Evolutionary conservation across 2,888 invertebrate genomes (phyloP), one percentile per base, ranked within the genome.

Genomic region (Drosophila quinaria): DNA sequence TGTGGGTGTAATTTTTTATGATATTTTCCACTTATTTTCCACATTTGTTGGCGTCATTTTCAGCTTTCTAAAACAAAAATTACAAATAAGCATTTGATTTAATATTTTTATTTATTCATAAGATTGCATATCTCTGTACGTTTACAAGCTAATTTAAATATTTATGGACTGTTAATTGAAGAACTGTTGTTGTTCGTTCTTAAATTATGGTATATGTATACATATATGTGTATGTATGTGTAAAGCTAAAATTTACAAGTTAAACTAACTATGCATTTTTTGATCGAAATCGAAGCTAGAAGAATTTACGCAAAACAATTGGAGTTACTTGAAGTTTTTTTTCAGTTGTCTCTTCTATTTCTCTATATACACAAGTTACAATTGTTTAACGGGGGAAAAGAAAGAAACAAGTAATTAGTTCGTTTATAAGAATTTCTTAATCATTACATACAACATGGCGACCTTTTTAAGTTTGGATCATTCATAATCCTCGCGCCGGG

Each of bases 221-320:
- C 62, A 69, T 76, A 63, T 81, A 84, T 42, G 61, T 70, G 25
- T 64, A 69, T 76, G 65, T 81, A 84, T 42, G 62, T 70, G 88
- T 90, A 90, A 90, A 90, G 89, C 90, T 90, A 90, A 84, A 90
- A 90, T 90, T 90, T 90, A 89, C 83, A 90, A 85, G 81, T 80
- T 87, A 81, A 83, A 84, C 83, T 85, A 84, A 84, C 87, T 86
- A 82, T 80, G 86, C 74, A 80, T 80, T 72, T 56, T 56, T 50
- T 76, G n/a, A 59, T 55, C 19, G 78, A 81, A 80, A 81, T 71
- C 70, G 22, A 22, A 22, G 78, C 75, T 75, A 72, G 70, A 78
- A 86, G 72, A 68, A 59, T 64, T 64, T 65, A 68, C 59, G 69
- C 54, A 37, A 63, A 63, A 65, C 64, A 73, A 72, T 74, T 74